Conservation (phyloP, 2,888 invertebrate species). For the Lepidonotus clava region DNA sequence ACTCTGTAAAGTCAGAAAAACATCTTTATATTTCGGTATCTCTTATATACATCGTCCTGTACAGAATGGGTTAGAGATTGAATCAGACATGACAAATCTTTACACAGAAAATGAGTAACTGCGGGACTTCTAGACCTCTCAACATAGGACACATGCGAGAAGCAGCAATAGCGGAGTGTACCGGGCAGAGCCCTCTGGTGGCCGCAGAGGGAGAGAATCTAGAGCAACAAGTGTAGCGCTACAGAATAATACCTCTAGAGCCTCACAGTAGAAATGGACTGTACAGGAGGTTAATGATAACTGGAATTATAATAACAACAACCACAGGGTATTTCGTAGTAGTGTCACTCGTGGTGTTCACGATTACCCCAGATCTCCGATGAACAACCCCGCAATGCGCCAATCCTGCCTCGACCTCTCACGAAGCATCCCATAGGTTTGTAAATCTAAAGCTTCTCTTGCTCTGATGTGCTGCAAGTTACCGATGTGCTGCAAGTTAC, state of each 20-base stretch:
- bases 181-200: neutral
- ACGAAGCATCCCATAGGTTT: too few relatives aligned
- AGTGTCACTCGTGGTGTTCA: too few relatives aligned
- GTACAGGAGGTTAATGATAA: constrained; percentile 13
- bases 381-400: too few relatives aligned
- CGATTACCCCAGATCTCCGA: too few relatives aligned
- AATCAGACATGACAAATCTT: constrained; percentile 38
- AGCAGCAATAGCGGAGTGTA: neutral
- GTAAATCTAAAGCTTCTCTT: too few relatives aligned
- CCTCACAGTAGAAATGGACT: constrained; percentile 14
- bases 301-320: too few relatives aligned
- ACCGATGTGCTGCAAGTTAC: too few relatives aligned
- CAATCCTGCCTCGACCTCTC: too few relatives aligned
- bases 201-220: neutral
- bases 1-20: constrained; percentile 50
- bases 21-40: constrained; percentile 47
- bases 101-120: constrained; percentile 23
- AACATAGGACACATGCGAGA: neutral
- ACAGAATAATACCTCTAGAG: constrained; percentile 3
- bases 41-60: constrained; percentile 48
- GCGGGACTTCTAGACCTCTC: neutral
- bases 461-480: too few relatives aligned
- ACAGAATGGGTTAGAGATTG: constrained; percentile 10
- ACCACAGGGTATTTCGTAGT: constrained; percentile 27
- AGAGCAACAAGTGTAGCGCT: neutral